These are phyloP conservation scores for Euphonia xanthogaster DNA, from an alignment of 2,797 vertebrate species.

Conservation along the genomic window DNA sequence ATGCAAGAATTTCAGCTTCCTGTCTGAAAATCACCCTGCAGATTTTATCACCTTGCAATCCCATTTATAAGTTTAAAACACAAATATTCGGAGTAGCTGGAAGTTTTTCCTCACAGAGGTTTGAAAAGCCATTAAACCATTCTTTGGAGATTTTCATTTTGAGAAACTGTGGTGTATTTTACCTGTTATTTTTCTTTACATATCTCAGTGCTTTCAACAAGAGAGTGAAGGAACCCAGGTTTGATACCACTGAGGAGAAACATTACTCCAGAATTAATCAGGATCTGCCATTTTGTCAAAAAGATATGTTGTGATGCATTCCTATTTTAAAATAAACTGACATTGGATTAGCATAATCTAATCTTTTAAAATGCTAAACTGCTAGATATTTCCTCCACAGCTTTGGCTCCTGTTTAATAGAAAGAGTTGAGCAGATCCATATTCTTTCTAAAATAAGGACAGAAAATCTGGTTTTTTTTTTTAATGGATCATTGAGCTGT, in stretches of 20 bases:
- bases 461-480: not conserved
- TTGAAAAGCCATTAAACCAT: not conserved
- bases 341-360: not conserved
- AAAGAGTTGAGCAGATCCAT: not conserved
- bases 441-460: not conserved
- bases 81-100: not conserved
- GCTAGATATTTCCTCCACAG: not conserved
- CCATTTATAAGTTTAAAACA: not conserved
- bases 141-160: not conserved
- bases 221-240: not conserved
- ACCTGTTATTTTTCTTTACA: not conserved
- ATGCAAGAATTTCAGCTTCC: slow-evolving; percentile 19
- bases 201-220: not conserved
- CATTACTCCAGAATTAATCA: not conserved
- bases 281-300: not conserved
- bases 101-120: not conserved
- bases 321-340: not conserved
- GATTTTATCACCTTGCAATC: not conserved
- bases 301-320: not conserved
- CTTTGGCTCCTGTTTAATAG: not conserved
- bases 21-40: slow-evolving; percentile 10
- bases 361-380: not conserved
- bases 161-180: not conserved
- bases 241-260: not conserved
- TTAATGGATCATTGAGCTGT: not conserved